Evolutionary conservation across 2,113 vertebrate genomes (phyloP).

Genomic region (Atlantisia rogersi): DNA sequence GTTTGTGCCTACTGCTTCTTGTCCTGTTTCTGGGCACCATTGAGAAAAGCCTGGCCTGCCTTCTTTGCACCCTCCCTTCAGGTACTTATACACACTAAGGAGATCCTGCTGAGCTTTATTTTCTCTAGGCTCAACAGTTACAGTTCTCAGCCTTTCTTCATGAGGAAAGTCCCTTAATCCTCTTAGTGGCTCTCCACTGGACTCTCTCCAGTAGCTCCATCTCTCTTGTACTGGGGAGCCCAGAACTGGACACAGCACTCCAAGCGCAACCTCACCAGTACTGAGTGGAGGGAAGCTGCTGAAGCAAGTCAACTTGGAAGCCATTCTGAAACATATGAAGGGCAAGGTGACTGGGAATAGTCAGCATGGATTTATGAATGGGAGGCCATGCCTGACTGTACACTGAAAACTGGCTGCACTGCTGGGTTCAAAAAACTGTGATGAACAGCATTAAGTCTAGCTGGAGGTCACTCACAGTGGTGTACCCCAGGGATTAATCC

Average conservation of each 20-base stretch:
- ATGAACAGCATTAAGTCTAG: not conserved
- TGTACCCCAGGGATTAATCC: not conserved
- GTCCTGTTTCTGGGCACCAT: not conserved
- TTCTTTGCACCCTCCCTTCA: not conserved
- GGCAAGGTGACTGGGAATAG: not conserved
- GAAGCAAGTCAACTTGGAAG: not conserved
- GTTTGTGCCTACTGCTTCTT: not conserved
- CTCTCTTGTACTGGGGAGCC: not conserved
- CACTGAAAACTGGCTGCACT: not conserved
- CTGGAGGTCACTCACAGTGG: not conserved
- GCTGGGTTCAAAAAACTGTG: not conserved
- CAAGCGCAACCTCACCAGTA: not conserved
- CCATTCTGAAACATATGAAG: not conserved
- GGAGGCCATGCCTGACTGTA: not conserved
- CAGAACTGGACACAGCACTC: not conserved
- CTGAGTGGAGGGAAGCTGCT: not conserved
- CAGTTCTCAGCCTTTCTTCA: not conserved
- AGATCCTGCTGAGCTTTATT: not conserved
- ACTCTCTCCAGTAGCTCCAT: not conserved
- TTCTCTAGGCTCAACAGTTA: not conserved
- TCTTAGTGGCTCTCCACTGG: not conserved
- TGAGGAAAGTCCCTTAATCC: not conserved
- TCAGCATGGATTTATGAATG: not conserved
- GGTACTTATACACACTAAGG: not conserved
- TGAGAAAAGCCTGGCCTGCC: not conserved